Evolutionary conservation across 2,113 vertebrate species (phyloP), one percentile per base, ranked within the genome.

Genomic region (Spilogale gracilis): DNA sequence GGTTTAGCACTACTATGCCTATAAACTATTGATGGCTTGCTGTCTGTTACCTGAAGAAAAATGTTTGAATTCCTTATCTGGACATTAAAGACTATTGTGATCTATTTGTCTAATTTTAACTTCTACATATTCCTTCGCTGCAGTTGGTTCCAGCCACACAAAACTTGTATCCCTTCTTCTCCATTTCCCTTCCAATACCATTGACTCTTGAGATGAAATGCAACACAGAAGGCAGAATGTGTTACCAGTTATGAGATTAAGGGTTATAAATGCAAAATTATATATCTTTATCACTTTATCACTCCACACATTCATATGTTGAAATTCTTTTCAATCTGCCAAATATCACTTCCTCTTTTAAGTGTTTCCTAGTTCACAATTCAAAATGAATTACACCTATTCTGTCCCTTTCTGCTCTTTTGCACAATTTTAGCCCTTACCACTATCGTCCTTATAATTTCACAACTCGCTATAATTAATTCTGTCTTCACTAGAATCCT

Each of bases 11-110:
- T n/a, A 18, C 56, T 74, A 1, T 88, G 18, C 27, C 80, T 3
- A 80, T 82, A 80, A 74, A 48, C 14, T 18, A 94, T 81, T 78
- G 7, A 23, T 60, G 45, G 65, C 10, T 91, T 95, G 8, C n/a
- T 95, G 0, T 83, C 90, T 86, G 5, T 85, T 89, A 48, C 60
- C 32, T 58, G n/a, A 95, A 90, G 56, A 90, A 85, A 96, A 58
- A 32, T 38, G 2, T 63, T 81, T 8, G 48, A 52, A 85, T 97
- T 56, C 6, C 12, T 91, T 84, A 88, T 21, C 6, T 82, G 50
- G 7, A 86, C n/a, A 21, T 56, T 61, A 73, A 65, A 93, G 5
- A 10, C 21, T 86, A 5, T 60, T 93, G 27, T 73, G 18, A 63
- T 74, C n/a, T 80, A 16, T 65, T 45, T 82, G 3, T 79, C 54